phyloP scores from a whole-genome alignment of 1,140 invertebrate genomes.

The Heliconius nattereri region DNA sequence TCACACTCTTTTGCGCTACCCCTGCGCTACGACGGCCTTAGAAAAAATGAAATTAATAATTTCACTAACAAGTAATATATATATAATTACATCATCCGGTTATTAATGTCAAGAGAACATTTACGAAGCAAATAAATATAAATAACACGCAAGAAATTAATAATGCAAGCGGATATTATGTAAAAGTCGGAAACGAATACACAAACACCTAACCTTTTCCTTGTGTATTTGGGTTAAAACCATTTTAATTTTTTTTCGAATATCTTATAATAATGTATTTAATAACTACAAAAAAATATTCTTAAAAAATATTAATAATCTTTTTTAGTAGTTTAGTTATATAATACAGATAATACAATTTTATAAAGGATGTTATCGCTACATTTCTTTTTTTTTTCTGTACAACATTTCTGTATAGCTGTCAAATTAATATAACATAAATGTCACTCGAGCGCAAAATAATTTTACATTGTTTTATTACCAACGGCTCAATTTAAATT shows the following conservation, averaged over 20 bases:
- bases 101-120: neutral
- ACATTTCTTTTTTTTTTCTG: too few relatives aligned
- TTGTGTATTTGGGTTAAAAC: neutral
- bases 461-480: neutral
- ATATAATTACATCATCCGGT: neutral
- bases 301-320: neutral
- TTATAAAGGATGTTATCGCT: too few relatives aligned
- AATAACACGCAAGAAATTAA: slow-evolving; percentile 6
- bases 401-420: neutral
- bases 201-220: slow-evolving; percentile 1
- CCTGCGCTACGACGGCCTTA: too few relatives aligned
- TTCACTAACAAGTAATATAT: neutral
- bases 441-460: too few relatives aligned
- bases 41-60: neutral
- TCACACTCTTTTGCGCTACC: too few relatives aligned
- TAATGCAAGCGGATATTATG: slow-evolving; percentile 10
- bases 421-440: neutral
- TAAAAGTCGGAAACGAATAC: neutral
- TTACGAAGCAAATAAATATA: slow-evolving; percentile 1
- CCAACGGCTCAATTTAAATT: neutral
- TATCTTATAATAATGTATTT: neutral
- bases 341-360: too few relatives aligned
- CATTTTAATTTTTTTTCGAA: neutral
- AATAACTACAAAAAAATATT: neutral
- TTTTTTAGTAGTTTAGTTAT: too few relatives aligned